Percentiles rank a stretch among this genome's conserved stretches.
These are phyloP conservation scores for Kobus ellipsiprymnus DNA, from an alignment of 2,113 vertebrate genomes.

Conservation along the genomic window DNA sequence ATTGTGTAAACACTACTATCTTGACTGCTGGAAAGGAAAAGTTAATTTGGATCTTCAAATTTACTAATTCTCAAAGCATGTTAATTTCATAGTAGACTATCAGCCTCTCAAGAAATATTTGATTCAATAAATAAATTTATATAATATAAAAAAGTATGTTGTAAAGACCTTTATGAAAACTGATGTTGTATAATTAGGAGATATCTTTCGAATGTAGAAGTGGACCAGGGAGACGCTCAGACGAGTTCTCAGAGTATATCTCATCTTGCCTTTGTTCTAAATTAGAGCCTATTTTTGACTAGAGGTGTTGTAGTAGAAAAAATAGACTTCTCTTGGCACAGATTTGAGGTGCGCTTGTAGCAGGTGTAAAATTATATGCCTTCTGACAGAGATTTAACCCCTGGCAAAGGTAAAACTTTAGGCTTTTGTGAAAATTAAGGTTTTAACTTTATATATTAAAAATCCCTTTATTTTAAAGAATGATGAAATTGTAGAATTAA, in stretches of 20 bases:
- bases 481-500: background rate
- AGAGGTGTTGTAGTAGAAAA: background rate
- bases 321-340: background rate
- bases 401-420: background rate
- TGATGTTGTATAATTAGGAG: background rate
- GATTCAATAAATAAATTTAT: constrained; percentile 1
- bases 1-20: background rate
- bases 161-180: background rate
- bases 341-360: background rate
- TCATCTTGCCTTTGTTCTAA: background rate
- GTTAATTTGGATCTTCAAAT: background rate
- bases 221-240: background rate
- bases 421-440: background rate
- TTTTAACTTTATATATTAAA: background rate
- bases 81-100: background rate
- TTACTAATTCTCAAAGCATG: background rate
- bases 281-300: background rate
- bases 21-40: background rate
- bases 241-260: background rate
- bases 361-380: background rate
- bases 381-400: background rate
- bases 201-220: background rate
- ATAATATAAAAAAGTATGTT: background rate
- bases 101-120: background rate
- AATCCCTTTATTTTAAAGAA: background rate